Conservation (phyloP, 2,888 invertebrate species). For the Drosophila neutralis region DNA sequence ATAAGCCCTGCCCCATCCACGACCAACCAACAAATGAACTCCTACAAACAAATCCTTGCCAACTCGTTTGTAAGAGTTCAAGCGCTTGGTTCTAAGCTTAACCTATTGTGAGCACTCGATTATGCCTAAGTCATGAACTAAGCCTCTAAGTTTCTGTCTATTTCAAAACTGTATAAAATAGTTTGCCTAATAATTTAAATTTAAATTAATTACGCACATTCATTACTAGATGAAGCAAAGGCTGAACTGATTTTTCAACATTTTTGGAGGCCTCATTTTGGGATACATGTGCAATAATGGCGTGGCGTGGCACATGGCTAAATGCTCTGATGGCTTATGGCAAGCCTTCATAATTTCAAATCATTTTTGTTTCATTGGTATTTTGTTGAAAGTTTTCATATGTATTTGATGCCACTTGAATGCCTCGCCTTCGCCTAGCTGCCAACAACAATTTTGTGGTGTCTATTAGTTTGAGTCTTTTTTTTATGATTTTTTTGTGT, state of each 20-base stretch:
- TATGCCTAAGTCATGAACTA: neutral
- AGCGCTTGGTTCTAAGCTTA: conserved; percentile 13
- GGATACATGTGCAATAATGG: conserved; percentile 30
- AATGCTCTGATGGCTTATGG: conserved; percentile 49
- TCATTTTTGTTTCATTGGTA: conserved; percentile 41
- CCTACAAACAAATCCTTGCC: conserved; percentile 18
- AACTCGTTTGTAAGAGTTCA: conserved; percentile 6
- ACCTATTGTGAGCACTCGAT: neutral
- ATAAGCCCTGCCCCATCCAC: conserved; percentile 24
- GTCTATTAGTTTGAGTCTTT: conserved; percentile 14
- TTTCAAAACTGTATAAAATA: neutral
- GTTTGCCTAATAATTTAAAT: neutral
- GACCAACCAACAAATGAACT: conserved; percentile 24
- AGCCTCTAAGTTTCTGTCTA: neutral
- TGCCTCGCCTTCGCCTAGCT: conserved; percentile 41
- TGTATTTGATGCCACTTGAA: conserved; percentile 55
- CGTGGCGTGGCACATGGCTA: conserved; percentile 46
- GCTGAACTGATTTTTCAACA: conserved; percentile 34
- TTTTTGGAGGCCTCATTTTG: conserved; percentile 27
- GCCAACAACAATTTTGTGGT: conserved; percentile 40
- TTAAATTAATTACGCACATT: conserved; percentile 16
- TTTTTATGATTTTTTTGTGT: neutral
- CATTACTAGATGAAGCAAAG: conserved; percentile 18
- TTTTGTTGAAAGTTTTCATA: conserved; percentile 46
- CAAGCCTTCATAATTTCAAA: conserved; percentile 62